phyloP scores from a whole-genome alignment of 2,888 invertebrate species.

The Microdon myrmicae region DNA sequence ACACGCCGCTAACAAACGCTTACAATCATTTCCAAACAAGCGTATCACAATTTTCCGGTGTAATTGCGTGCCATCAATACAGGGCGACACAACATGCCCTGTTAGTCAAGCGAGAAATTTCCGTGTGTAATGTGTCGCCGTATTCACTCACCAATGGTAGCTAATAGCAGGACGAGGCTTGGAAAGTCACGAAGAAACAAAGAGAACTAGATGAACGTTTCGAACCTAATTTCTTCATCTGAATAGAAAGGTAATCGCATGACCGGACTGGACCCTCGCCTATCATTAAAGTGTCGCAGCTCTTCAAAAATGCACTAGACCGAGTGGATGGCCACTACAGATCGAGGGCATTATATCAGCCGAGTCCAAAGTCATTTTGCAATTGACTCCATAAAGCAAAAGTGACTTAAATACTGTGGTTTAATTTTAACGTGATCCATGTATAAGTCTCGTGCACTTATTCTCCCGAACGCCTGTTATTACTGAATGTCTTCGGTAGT shows the following conservation, averaged over 20 bases:
- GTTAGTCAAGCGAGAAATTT: slow-evolving; percentile 49
- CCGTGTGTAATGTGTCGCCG: slow-evolving; percentile 50
- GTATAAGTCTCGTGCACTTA: no score
- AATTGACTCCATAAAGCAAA: no score
- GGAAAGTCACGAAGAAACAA: background rate
- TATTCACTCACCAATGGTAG: slow-evolving; percentile 36
- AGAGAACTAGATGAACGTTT: slow-evolving; percentile 1
- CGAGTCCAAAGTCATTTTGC: no score
- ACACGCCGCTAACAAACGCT: slow-evolving; percentile 29
- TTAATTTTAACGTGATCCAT: no score
- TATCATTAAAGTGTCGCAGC: slow-evolving; percentile 44
- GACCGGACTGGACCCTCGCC: slow-evolving; percentile 6
- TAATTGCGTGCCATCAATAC: slow-evolving; percentile 41
- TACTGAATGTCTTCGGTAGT: no score
- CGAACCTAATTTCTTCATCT: slow-evolving; percentile 27
- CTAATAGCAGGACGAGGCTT: slow-evolving; percentile 33
- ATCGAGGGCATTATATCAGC: no score
- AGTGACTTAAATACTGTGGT: no score
- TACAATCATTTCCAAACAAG: background rate
- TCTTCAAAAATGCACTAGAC: slow-evolving; percentile 43
- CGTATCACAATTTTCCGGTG: background rate
- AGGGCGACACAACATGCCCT: slow-evolving; percentile 26
- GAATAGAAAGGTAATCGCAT: slow-evolving; percentile 25
- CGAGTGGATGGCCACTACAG: no score
- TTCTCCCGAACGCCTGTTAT: no score